A percentile compares a stretch with the other conserved stretches of the same genome.
phyloP scores from a whole-genome alignment of 2,113 vertebrate species.

The Perca flavescens region DNA sequence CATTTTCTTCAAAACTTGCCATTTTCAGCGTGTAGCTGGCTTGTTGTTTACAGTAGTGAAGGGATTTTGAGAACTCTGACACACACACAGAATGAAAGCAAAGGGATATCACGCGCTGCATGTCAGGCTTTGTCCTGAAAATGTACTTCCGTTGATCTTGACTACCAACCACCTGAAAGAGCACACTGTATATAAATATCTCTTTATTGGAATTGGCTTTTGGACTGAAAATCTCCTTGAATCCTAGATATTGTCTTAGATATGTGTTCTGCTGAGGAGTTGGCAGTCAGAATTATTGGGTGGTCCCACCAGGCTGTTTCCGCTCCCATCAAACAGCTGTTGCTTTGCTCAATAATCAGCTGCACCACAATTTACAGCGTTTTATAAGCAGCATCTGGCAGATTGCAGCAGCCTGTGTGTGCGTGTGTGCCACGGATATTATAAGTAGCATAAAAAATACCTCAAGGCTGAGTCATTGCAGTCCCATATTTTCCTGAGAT shows the following conservation, averaged over 20 bases:
- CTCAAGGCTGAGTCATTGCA: conserved; percentile 47
- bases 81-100: no score
- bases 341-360: conserved; percentile 34
- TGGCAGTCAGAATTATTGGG: conserved; percentile 2
- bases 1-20: no score
- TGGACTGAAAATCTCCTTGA: neutral
- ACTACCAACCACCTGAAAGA: no score
- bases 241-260: neutral
- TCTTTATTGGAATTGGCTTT: no score
- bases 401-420: conserved; percentile 12
- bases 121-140: no score
- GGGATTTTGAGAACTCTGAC: no score
- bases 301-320: conserved; percentile 37
- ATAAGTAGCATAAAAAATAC: conserved; percentile 30
- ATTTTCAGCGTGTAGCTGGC: no score
- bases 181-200: no score
- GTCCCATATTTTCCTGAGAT: conserved; percentile 18
- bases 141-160: no score
- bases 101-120: no score
- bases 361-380: conserved; percentile 21
- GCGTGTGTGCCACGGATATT: conserved; percentile 12
- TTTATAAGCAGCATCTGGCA: conserved; percentile 16
- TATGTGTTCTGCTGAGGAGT: neutral
- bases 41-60: no score
- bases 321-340: conserved; percentile 40